Base-by-base conservation (phyloP, 1,140 invertebrate species). In the Luehdorfia chinensis region DNA sequence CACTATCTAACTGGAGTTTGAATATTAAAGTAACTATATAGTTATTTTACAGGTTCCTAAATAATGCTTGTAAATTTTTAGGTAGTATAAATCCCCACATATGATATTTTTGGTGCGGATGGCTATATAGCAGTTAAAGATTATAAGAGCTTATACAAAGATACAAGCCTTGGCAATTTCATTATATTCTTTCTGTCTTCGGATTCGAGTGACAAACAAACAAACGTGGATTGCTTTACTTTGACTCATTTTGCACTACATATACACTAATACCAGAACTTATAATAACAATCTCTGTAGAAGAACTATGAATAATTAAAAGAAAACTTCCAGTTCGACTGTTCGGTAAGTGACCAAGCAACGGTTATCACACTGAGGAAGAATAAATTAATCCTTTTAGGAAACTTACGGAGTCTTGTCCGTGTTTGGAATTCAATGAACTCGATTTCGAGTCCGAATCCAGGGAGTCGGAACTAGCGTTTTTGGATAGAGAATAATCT, bases 361-460 rank as follows among this genome's bases (percentile, higher is more conserved):
- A 59, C 66, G 57, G 63, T 75, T 71, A 79, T 67, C 66, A 69
- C 52, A 76, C 66, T 55, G 50, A 66, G 60, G 69, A 64, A 57
- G 84, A 74, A 80, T 86, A 80, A 87, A 88, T 86, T 89, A 89
- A 80, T 85, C 87, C 56, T 79, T 78, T 87, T 88, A 84, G 70
- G 87, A 79, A 69, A 88, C 89, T 90, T 90, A 93, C 92, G 74
- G 91, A 92, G 87, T 94, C 93, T 69, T 91, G 91, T 71, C 89
- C 92, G 76, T 91, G 90, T 88, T 94, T 95, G 15, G 93, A 94
- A 85, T 94, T 94, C 49, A 94, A 88, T 37, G 93, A 94, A 83
- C 93, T 94, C 55, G 93, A 94, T 88, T 95, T 95, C 23, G 87
- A 87, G 49, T 94, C 93, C 0, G 93, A 93, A 75, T 93, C 91